Evolutionary conservation across 2,888 invertebrate genomes (phyloP).

Genomic region (Spatulosminthurus flaviceps): DNA sequence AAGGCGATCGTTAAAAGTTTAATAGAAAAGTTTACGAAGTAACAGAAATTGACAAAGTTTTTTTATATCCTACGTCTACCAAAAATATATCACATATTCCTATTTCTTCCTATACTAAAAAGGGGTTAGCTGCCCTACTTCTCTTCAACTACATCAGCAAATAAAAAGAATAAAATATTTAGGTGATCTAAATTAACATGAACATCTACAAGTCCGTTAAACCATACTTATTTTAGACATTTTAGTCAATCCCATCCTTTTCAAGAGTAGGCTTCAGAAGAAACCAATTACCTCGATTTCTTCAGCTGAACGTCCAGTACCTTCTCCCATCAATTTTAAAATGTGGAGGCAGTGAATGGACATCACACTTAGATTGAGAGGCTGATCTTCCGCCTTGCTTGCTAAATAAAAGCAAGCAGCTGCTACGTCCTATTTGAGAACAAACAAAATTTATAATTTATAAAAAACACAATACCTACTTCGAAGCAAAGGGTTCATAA

Average conservation of each 20-base stretch:
- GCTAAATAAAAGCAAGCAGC: conserved; percentile 36
- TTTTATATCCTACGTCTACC: not conserved
- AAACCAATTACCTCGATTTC: conserved; percentile 15
- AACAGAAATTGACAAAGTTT: conserved; percentile 19
- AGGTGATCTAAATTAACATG: not conserved
- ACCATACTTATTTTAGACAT: no score
- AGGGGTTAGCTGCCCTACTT: not conserved
- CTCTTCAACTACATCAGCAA: conserved; percentile 3
- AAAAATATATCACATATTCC: no score
- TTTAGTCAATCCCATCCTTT: no score
- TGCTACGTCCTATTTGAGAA: conserved; percentile 31
- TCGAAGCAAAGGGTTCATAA: no score
- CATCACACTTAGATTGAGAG: not conserved
- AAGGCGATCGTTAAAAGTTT: conserved; percentile 13
- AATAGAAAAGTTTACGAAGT: conserved; percentile 25
- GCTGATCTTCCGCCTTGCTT: conserved; percentile 36
- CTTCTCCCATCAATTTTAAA: not conserved
- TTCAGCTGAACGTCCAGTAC: not conserved
- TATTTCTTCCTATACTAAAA: not conserved
- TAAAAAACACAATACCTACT: not conserved
- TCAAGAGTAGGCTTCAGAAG: no score
- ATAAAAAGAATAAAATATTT: conserved; percentile 4
- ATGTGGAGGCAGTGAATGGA: not conserved
- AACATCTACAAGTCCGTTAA: not conserved
- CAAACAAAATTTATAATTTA: not conserved